A percentile compares a stretch with the other conserved stretches of the same genome.
Evolutionary conservation across 2,113 vertebrate species (phyloP).

Genomic region (Choloepus hoffmanni): DNA sequence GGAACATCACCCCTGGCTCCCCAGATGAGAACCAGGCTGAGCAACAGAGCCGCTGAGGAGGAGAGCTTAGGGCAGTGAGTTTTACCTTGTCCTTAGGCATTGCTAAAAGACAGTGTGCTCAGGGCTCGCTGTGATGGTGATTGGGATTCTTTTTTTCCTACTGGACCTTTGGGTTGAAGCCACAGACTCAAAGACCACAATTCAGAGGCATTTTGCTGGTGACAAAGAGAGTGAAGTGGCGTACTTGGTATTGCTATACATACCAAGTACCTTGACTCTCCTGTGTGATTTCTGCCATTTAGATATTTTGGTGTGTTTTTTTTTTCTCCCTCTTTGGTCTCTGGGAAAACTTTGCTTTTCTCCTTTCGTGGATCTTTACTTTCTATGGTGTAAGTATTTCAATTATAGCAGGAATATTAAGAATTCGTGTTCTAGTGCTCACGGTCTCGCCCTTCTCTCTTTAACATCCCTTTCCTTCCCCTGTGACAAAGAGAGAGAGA

Average conservation of each 20-base stretch:
- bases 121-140: not conserved
- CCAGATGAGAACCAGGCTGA: not conserved
- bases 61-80: not conserved
- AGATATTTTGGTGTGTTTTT: not conserved
- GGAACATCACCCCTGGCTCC: not conserved
- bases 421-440: not conserved
- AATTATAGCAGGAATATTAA: not conserved
- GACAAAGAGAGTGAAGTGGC: not conserved
- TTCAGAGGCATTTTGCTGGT: not conserved
- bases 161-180: not conserved
- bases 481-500: not conserved
- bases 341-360: not conserved
- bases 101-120: not conserved
- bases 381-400: not conserved
- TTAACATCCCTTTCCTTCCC: not conserved
- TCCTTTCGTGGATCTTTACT: not conserved
- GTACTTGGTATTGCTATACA: no score
- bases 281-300: not conserved
- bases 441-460: rapidly evolving
- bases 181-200: not conserved
- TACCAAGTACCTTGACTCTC: not conserved
- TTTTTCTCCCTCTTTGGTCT: not conserved
- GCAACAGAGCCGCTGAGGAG: not conserved
- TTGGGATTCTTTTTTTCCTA: not conserved
- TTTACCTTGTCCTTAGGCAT: not conserved